Evolutionary conservation across 2,888 invertebrate genomes (phyloP).

Genomic region (Nysson spinosus): DNA sequence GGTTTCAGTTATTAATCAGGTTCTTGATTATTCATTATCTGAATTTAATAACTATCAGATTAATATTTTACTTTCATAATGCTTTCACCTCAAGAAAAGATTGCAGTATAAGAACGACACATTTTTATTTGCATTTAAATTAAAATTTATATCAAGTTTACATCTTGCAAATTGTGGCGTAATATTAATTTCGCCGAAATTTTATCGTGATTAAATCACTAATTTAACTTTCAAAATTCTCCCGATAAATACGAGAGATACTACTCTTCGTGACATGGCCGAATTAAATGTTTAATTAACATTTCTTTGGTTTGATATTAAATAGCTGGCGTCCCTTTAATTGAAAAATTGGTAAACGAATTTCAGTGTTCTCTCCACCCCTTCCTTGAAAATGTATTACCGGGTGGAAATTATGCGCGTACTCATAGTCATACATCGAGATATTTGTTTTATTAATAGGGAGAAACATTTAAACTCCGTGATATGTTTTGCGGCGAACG

Average conservation of each 20-base stretch:
- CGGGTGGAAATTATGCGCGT: slow-evolving; percentile 21
- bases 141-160: too few species aligned
- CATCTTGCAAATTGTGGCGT: too few species aligned
- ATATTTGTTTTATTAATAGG: slow-evolving; percentile 32
- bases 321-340: slow-evolving; percentile 20
- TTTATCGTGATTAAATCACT: too few species aligned
- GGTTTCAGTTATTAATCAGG: too few species aligned
- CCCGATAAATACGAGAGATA: slow-evolving; percentile 5
- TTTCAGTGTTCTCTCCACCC: slow-evolving; percentile 16
- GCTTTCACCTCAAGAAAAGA: too few species aligned
- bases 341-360: slow-evolving; percentile 29
- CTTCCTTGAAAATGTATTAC: neutral
- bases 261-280: slow-evolving; percentile 24
- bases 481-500: slow-evolving; percentile 40
- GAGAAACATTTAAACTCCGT: slow-evolving; percentile 35
- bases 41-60: too few species aligned
- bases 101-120: too few species aligned
- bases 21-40: too few species aligned
- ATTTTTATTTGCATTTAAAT: too few species aligned
- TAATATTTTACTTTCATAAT: too few species aligned
- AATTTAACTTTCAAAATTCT: too few species aligned
- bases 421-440: slow-evolving; percentile 8
- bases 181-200: neutral
- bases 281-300: slow-evolving; percentile 41
- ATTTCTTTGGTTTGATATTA: slow-evolving; percentile 24